A percentile compares a stretch with the other conserved stretches of the same genome.
phyloP scores from a whole-genome alignment of 2,113 vertebrate genomes.

The Sapajus apella region DNA sequence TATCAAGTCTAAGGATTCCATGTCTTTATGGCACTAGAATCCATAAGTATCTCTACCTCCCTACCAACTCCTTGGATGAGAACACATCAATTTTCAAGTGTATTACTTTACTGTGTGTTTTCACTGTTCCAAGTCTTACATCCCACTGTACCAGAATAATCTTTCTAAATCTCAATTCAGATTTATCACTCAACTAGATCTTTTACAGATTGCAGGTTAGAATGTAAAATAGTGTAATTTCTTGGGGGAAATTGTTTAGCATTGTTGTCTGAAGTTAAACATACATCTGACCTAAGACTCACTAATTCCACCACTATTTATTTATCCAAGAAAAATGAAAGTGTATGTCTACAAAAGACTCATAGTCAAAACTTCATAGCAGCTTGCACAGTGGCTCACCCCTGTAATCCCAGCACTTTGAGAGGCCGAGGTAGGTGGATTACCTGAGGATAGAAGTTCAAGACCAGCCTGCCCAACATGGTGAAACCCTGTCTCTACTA shows the following conservation, averaged over 20 bases:
- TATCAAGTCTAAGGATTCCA: neutral
- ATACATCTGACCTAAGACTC: neutral
- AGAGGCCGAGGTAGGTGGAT: too few relatives aligned
- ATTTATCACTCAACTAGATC: constrained; percentile 29
- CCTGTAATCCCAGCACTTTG: too few relatives aligned
- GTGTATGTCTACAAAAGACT: neutral
- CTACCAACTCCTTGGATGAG: neutral
- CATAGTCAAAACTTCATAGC: neutral
- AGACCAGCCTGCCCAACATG: too few relatives aligned
- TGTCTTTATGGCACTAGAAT: neutral
- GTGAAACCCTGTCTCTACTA: too few relatives aligned
- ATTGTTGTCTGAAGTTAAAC: constrained; percentile 18
- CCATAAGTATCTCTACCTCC: neutral
- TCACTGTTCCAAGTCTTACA: neutral
- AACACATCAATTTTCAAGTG: neutral
- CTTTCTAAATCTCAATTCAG: constrained; percentile 23
- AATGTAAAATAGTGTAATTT: neutral
- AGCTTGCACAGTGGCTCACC: too few relatives aligned
- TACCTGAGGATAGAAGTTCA: too few relatives aligned
- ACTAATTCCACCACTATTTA: neutral
- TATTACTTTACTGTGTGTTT: neutral
- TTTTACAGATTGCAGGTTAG: neutral
- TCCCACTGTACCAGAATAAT: neutral
- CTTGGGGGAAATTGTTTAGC: neutral
- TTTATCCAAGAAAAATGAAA: constrained; percentile 20